A percentile compares a stretch with the other conserved stretches of the same genome.
phyloP scores from a whole-genome alignment of 2,888 invertebrate species.

The Pseudococcus longispinus region DNA sequence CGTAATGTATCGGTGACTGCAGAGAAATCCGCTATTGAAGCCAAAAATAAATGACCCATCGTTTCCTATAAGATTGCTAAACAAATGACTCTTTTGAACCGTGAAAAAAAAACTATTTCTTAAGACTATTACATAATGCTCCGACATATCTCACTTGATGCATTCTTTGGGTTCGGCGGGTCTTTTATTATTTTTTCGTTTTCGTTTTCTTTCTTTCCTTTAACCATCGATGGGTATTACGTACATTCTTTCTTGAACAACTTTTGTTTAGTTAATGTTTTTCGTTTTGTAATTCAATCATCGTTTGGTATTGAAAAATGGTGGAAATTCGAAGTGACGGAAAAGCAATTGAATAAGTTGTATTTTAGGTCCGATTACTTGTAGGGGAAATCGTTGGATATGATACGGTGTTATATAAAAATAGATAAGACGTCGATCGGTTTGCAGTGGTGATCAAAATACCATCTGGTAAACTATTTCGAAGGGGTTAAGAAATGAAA shows the following conservation, averaged over 20 bases:
- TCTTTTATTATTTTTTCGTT: background rate
- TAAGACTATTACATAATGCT: background rate
- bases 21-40: background rate
- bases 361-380: background rate
- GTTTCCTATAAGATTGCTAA: constrained; percentile 3
- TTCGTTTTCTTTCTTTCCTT: background rate
- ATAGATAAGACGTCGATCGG: background rate
- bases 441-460: background rate
- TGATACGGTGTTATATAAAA: background rate
- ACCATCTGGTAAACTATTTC: background rate
- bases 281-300: constrained; percentile 16
- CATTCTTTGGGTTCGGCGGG: background rate
- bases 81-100: constrained; percentile 16
- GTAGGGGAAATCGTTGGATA: background rate
- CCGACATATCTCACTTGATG: background rate
- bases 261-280: constrained; percentile 16
- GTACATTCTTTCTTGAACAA: background rate
- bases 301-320: constrained; percentile 11
- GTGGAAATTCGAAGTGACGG: constrained; percentile 1
- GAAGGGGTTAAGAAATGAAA: background rate
- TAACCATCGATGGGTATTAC: background rate
- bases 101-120: constrained; percentile 16
- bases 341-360: constrained; percentile 11
- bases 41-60: constrained; percentile 1
- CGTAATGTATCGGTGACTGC: constrained; percentile 5